Percentiles rank a stretch among this genome's conserved stretches.
phyloP scores from a whole-genome alignment of 2,113 vertebrate genomes.

The Ivindomyrus marchei region DNA sequence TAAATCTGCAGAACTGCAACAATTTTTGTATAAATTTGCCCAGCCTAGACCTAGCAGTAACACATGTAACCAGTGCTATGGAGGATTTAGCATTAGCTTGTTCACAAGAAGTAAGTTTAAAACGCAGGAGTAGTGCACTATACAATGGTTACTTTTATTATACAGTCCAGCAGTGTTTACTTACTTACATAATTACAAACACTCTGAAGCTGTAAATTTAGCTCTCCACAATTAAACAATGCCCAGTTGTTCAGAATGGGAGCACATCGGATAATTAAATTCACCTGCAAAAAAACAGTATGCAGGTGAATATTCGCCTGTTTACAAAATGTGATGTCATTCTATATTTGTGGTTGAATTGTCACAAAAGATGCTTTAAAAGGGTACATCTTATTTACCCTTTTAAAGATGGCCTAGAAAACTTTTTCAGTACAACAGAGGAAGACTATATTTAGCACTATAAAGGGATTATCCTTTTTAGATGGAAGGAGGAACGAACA shows the following conservation, averaged over 20 bases:
- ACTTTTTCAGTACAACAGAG: constrained; percentile 36
- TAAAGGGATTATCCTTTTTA: constrained; percentile 52
- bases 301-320: not conserved
- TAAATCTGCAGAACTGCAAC: not conserved
- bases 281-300: not conserved
- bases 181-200: not conserved
- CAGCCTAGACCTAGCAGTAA: not conserved
- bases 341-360: not conserved
- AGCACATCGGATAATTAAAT: not conserved
- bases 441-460: constrained; percentile 35
- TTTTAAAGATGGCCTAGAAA: constrained; percentile 26
- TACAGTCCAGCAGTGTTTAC: not conserved
- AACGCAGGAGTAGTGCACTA: not conserved
- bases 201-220: not conserved
- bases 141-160: not conserved
- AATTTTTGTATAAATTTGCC: not conserved
- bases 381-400: constrained; percentile 50
- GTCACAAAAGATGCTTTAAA: not conserved
- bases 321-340: not conserved
- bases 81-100: not conserved
- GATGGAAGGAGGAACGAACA: constrained; percentile 66
- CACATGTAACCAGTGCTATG: not conserved
- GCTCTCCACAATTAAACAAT: not conserved
- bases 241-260: not conserved
- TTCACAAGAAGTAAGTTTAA: not conserved